Conservation (phyloP, 1,140 invertebrate species). For the Drosophila kepulauana region DNA sequence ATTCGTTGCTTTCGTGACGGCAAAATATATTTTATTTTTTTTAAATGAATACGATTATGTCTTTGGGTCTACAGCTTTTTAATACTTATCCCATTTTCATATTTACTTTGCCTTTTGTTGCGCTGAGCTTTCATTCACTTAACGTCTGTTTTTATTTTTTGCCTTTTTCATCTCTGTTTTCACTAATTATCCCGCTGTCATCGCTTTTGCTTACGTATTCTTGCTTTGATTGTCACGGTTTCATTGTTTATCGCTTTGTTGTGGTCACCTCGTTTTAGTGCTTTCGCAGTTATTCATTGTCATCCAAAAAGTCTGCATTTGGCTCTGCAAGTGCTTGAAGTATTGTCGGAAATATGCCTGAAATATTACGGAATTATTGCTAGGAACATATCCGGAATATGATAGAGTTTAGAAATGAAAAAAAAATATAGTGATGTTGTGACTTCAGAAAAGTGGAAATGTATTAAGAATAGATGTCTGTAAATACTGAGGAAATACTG, state of each 20-base stretch:
- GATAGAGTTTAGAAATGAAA: no score
- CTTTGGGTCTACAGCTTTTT: neutral
- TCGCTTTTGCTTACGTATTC: neutral
- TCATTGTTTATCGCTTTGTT: neutral
- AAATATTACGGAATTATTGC: no score
- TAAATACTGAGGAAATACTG: no score
- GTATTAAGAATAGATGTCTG: no score
- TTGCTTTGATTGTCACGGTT: neutral
- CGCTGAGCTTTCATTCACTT: neutral
- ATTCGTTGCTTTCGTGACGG: neutral
- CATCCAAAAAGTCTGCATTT: neutral
- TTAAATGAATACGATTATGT: constrained; percentile 8
- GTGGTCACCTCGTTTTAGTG: constrained; percentile 1
- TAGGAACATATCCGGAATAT: no score
- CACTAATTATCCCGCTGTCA: constrained; percentile 7
- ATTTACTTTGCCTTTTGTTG: neutral
- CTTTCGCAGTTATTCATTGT: neutral
- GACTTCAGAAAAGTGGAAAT: no score
- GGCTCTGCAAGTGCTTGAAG: neutral
- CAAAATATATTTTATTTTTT: neutral
- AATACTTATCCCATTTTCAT: neutral
- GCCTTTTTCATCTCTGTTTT: neutral
- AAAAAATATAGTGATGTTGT: no score
- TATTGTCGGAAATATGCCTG: no score
- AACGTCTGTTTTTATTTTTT: neutral